Evolutionary conservation across 2,113 vertebrate genomes (phyloP).

Genomic region (Mesitornis unicolor): DNA sequence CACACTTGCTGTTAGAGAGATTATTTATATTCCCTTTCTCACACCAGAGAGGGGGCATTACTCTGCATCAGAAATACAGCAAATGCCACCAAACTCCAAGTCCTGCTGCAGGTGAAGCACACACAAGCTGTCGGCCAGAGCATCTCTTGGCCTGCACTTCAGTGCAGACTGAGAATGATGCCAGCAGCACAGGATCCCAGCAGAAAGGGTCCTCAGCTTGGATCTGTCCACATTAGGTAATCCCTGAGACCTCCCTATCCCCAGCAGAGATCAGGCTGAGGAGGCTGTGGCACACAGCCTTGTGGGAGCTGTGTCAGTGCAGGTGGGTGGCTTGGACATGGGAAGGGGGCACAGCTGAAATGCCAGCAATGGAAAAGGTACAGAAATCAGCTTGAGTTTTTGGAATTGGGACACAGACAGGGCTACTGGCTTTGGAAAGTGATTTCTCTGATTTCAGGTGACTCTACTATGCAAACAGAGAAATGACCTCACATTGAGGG

Average conservation of each 20-base stretch:
- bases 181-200: neutral
- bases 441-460: neutral
- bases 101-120: neutral
- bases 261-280: neutral
- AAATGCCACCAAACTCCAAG: neutral
- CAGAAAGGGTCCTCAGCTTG: neutral
- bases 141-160: neutral
- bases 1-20: neutral
- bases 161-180: rapidly evolving
- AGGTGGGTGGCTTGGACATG: neutral
- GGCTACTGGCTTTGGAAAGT: neutral
- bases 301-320: neutral
- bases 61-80: neutral
- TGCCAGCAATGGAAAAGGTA: neutral
- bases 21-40: neutral
- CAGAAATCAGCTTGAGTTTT: neutral
- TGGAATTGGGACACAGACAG: neutral
- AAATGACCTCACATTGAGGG: neutral
- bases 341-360: neutral
- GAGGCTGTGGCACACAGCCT: neutral
- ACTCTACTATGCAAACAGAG: neutral
- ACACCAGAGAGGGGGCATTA: neutral
- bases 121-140: neutral
- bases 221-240: neutral
- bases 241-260: neutral